phyloP scores from a whole-genome alignment of 2,797 vertebrate species.

The Poecilia wingei region DNA sequence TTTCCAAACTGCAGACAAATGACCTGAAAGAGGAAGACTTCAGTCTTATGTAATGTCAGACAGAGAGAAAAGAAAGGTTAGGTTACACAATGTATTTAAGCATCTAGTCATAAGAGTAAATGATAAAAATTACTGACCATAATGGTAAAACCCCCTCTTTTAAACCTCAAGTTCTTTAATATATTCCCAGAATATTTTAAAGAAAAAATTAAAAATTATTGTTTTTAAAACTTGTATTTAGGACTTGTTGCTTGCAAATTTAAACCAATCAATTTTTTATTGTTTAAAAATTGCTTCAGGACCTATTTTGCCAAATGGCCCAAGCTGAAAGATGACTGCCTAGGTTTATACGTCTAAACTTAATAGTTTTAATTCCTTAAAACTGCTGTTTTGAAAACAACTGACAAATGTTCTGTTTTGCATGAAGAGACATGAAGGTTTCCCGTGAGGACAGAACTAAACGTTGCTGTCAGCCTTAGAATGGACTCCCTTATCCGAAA shows the following conservation, averaged over 20 bases:
- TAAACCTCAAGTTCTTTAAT: background rate
- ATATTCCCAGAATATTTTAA: background rate
- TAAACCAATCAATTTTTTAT: background rate
- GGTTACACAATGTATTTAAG: background rate
- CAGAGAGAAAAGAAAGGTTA: background rate
- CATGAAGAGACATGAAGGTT: background rate
- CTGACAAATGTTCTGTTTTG: background rate
- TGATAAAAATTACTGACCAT: background rate
- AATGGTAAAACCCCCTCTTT: background rate
- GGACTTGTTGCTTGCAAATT: background rate
- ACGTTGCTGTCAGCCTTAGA: background rate
- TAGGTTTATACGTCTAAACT: background rate
- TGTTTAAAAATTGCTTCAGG: background rate
- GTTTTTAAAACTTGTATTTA: background rate
- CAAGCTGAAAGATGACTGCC: background rate
- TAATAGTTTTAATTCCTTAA: background rate
- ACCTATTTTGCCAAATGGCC: background rate
- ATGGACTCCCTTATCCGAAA: background rate
- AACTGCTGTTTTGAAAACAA: background rate
- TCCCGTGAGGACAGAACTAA: background rate
- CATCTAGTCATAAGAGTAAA: background rate
- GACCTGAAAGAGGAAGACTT: background rate
- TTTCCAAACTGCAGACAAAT: background rate
- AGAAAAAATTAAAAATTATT: background rate
- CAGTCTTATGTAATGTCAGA: background rate